phyloP scores from a whole-genome alignment of 2,113 vertebrate genomes.

The Albula glossodonta region DNA sequence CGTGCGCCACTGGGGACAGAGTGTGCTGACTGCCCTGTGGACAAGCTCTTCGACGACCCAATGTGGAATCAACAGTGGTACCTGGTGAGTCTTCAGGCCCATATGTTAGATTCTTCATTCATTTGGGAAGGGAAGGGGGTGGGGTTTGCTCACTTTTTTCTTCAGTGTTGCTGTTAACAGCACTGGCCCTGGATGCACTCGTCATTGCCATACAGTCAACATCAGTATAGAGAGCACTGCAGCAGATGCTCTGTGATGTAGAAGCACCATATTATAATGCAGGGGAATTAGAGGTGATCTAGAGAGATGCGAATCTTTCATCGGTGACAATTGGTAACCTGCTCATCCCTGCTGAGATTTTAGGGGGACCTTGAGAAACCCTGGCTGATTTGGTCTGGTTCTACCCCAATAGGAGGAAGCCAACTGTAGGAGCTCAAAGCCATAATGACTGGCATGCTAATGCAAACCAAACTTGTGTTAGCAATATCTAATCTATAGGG shows the following conservation, averaged over 20 bases:
- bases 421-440: not conserved
- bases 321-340: not conserved
- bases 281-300: too few relatives aligned
- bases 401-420: not conserved
- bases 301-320: too few relatives aligned
- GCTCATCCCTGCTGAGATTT: not conserved
- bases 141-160: too few relatives aligned
- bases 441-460: not conserved
- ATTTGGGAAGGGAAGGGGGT: too few relatives aligned
- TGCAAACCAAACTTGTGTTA: not conserved
- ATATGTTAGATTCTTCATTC: too few relatives aligned
- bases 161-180: too few relatives aligned
- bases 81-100: conserved; percentile 76
- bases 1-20: conserved; percentile 65
- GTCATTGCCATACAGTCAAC: too few relatives aligned
- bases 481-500: not conserved
- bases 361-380: not conserved
- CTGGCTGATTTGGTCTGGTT: not conserved
- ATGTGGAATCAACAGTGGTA: conserved; percentile 99
- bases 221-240: too few relatives aligned
- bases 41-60: conserved; percentile 91
- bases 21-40: conserved; percentile 71
- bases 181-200: too few relatives aligned
- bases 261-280: too few relatives aligned
- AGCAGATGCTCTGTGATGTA: too few relatives aligned